Evolutionary conservation across 2,113 vertebrate species (phyloP), one percentile per base, ranked within the genome.

Genomic region (Gymnobelideus leadbeateri): DNA sequence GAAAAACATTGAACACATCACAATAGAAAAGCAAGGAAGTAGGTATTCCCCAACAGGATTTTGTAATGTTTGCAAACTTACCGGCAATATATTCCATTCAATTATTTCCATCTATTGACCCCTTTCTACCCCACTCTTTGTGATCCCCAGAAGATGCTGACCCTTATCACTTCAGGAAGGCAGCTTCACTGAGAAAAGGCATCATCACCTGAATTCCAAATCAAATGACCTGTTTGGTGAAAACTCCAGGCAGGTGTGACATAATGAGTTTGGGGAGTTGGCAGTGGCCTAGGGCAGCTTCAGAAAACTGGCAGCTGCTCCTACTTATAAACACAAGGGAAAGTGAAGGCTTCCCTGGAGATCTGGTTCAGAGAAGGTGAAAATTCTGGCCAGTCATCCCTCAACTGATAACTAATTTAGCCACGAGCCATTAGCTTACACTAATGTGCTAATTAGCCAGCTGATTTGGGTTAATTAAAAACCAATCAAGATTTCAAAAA

Each of bases 381-480:
- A 54, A 89, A 96, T 84, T 95, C 47, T 3, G 43, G 94, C 90
- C 91, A 91, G 94, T 91, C 94, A 50, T 89, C 96, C 96, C 94
- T 92, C 95, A 93, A 91, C 95, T 95, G 57, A 91, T 23, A 90
- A 10, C 91, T 89, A 96, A 96, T 25, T 94, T 94, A 95, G 97
- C 11, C 51, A 55, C 89, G 49, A 92, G 90, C 89, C 89, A 92
- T 94, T 43, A 91, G 94, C 84, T 52, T 61, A 94, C 4, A 55
- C 68, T 93, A 46, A 93, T 50, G 55, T 92, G 90, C 93, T 96
- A 93, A 96, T 96, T 94, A 95, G 96, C 51, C 92, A 92, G 93
- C 93, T 91, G 93, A 95, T 95, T 49, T 91, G 57, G 97, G 77
- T 93, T 96, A 94, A 98, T 98, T 96, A 97, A 97, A 97, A 97